These are phyloP conservation scores for Parochlus steinenii DNA, from an alignment of 2,888 invertebrate genomes.

Conservation along the genomic window DNA sequence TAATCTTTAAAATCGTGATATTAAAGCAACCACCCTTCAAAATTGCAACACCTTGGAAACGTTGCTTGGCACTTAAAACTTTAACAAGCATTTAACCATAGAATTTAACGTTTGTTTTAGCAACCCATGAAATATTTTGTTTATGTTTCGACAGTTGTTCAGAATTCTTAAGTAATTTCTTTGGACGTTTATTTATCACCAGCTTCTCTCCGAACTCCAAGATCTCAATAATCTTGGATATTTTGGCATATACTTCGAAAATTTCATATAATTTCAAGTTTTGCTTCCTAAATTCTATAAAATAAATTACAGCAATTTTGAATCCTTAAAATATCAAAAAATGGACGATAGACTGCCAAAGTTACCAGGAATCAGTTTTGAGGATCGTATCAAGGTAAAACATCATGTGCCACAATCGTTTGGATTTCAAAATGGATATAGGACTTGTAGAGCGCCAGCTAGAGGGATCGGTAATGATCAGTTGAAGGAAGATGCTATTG, in stretches of 20 bases:
- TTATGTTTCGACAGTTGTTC: neutral
- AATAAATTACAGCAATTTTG: neutral
- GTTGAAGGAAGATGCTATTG: slow-evolving; percentile 39
- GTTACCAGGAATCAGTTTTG: slow-evolving; percentile 49
- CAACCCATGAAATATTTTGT: slow-evolving; percentile 4
- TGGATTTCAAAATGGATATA: slow-evolving; percentile 47
- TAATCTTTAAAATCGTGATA: too few species aligned
- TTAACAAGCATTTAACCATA: too few species aligned
- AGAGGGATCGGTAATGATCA: slow-evolving; percentile 42
- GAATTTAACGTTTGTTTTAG: slow-evolving; percentile 1
- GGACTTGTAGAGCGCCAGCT: slow-evolving; percentile 36
- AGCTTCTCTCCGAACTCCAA: neutral
- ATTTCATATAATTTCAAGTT: neutral
- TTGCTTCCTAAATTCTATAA: neutral
- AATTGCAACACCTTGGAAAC: too few species aligned
- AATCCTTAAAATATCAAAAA: too few species aligned
- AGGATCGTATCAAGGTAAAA: slow-evolving; percentile 44
- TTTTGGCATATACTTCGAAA: neutral
- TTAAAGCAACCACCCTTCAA: too few species aligned
- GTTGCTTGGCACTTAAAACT: too few species aligned
- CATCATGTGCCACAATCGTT: slow-evolving; percentile 45
- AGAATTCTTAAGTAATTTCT: neutral
- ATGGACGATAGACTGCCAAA: slow-evolving; percentile 48
- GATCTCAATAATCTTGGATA: too few species aligned
- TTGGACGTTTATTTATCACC: neutral